These are phyloP conservation scores for Stenolophus ochropezus DNA, from an alignment of 2,888 invertebrate genomes.

Conservation along the genomic window DNA sequence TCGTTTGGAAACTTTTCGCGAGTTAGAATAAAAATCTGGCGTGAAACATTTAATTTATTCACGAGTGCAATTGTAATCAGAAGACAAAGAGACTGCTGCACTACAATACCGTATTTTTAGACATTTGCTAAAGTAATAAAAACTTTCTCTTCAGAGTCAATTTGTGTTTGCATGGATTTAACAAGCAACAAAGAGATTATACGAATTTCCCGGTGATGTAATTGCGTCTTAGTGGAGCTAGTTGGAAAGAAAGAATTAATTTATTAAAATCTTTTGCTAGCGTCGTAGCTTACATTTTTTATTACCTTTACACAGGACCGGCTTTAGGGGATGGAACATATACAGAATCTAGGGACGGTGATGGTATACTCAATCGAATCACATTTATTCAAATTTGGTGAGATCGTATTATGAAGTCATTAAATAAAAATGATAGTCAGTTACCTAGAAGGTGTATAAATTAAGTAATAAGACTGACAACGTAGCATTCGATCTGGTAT, in stretches of 20 bases:
- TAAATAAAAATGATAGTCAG: too few species aligned
- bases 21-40: not conserved
- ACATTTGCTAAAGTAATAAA: constrained; percentile 36
- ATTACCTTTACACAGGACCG: too few species aligned
- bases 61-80: constrained; percentile 24
- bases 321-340: too few species aligned
- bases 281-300: not conserved
- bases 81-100: constrained; percentile 38
- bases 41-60: constrained; percentile 31
- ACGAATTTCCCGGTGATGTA: constrained; percentile 25
- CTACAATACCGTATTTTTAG: constrained; percentile 15
- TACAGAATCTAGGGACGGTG: too few species aligned
- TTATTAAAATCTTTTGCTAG: constrained; percentile 13
- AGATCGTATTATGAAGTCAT: too few species aligned
- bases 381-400: too few species aligned
- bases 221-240: constrained; percentile 21
- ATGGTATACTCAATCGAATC: too few species aligned
- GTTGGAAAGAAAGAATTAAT: constrained; percentile 15
- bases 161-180: constrained; percentile 33
- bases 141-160: constrained; percentile 33
- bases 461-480: too few species aligned
- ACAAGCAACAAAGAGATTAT: constrained; percentile 33
- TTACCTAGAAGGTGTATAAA: too few species aligned
- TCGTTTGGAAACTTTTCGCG: not conserved
- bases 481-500: too few species aligned